A percentile compares a stretch with the other conserved stretches of the same genome.
phyloP scores from a whole-genome alignment of 1,140 invertebrate genomes.

The Macrostomum lignano region DNA sequence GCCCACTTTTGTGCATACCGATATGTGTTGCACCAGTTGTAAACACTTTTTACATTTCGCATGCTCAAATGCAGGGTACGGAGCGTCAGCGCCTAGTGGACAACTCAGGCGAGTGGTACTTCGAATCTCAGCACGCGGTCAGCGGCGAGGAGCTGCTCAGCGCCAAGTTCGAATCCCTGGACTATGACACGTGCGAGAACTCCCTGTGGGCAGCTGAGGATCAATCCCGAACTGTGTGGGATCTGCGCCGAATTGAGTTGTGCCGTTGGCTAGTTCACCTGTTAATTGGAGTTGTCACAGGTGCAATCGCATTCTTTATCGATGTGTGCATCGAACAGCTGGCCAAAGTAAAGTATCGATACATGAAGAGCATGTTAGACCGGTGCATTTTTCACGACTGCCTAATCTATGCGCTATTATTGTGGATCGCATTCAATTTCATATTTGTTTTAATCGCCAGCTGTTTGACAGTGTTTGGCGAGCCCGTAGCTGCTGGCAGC shows the following conservation, averaged over 20 bases:
- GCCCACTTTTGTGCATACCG: too few species aligned
- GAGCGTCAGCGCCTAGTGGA: too few species aligned
- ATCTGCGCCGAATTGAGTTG: slow-evolving; percentile 3
- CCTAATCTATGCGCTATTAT: background rate
- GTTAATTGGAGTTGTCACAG: slow-evolving; percentile 6
- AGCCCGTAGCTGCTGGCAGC: slow-evolving; percentile 70
- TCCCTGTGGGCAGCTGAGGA: slow-evolving; percentile 8
- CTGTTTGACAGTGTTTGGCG: slow-evolving; percentile 6
- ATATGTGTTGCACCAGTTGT: too few species aligned
- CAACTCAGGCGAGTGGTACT: too few species aligned
- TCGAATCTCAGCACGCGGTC: too few species aligned
- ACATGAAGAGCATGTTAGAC: background rate
- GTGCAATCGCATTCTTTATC: background rate
- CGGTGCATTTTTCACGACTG: background rate
- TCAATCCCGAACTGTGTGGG: slow-evolving; percentile 9
- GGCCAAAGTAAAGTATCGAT: background rate
- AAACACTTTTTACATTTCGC: too few species aligned
- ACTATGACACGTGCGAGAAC: too few species aligned
- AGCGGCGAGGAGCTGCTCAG: too few species aligned
- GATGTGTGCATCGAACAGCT: slow-evolving; percentile 3
- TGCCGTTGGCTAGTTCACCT: slow-evolving; percentile 4
- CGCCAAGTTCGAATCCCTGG: too few species aligned
- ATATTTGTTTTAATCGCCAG: background rate
- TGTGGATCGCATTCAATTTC: background rate
- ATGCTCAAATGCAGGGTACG: too few species aligned